A percentile compares a stretch with the other conserved stretches of the same genome.
These are phyloP conservation scores for Calliphora vicina DNA, from an alignment of 1,140 invertebrate genomes.

Conservation along the genomic window DNA sequence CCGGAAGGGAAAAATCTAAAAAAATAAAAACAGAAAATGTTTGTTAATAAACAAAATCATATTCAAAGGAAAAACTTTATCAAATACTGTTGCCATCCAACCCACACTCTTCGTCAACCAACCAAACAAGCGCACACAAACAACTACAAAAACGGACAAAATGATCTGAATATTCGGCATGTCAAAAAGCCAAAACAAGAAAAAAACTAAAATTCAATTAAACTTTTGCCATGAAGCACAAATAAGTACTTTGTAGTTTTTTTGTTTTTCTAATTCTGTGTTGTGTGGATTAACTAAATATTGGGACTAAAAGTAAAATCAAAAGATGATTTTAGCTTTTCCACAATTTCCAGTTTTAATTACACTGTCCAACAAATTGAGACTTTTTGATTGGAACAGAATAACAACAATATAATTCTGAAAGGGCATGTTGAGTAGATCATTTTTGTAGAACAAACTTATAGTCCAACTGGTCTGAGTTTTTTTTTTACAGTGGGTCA, in stretches of 20 bases:
- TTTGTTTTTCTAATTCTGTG: not conserved
- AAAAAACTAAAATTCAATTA: conserved; percentile 23
- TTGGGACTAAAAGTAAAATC: not conserved
- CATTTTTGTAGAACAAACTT: too few species aligned
- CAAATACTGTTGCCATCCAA: not conserved
- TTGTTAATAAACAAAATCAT: not conserved
- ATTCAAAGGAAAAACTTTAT: not conserved
- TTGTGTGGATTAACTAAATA: not conserved
- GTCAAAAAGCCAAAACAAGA: not conserved
- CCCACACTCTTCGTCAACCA: not conserved
- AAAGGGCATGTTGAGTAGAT: too few species aligned
- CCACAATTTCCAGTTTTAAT: too few species aligned
- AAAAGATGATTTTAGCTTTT: too few species aligned
- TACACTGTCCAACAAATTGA: too few species aligned
- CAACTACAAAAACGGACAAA: not conserved
- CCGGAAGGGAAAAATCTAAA: too few species aligned
- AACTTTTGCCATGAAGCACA: conserved; percentile 9
- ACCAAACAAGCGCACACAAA: not conserved
- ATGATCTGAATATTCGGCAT: not conserved
- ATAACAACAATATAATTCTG: too few species aligned
- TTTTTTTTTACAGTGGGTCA: too few species aligned
- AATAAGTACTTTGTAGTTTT: conserved; percentile 4
- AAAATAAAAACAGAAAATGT: not conserved
- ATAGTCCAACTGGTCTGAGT: too few species aligned
- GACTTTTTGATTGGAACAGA: too few species aligned